These are phyloP conservation scores for Vulpes ferrilata DNA, from an alignment of 2,113 vertebrate species.

Conservation along the genomic window DNA sequence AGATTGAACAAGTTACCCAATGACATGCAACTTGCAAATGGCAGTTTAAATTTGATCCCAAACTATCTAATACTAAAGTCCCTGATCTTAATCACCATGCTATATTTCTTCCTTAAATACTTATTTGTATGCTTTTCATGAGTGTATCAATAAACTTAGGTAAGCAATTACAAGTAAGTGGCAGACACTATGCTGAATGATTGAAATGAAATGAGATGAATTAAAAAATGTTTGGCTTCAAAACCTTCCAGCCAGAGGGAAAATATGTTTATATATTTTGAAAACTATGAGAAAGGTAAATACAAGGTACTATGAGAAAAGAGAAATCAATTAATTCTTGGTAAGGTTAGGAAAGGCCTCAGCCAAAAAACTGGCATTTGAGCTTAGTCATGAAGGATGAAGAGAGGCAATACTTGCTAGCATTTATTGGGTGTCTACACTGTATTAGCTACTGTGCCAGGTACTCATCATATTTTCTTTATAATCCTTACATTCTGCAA, in stretches of 20 bases:
- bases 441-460: not conserved
- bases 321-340: not conserved
- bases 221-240: constrained; percentile 9
- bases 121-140: not conserved
- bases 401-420: not conserved
- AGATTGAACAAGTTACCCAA: not conserved
- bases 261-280: not conserved
- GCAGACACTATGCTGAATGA: not conserved
- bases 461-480: not conserved
- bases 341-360: not conserved
- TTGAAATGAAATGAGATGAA: not conserved
- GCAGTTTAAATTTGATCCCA: constrained; percentile 18
- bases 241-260: not conserved
- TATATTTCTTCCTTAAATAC: not conserved
- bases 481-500: constrained; percentile 12
- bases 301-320: constrained; percentile 1
- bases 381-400: constrained; percentile 17
- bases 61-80: constrained; percentile 29
- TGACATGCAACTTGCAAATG: not conserved
- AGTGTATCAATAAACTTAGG: constrained; percentile 43
- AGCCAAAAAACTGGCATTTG: constrained; percentile 6
- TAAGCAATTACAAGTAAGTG: constrained; percentile 20
- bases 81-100: not conserved
- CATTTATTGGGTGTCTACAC: not conserved
- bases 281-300: not conserved